phyloP scores from a whole-genome alignment of 2,888 invertebrate species.

The Hipparchia sbordonii region DNA sequence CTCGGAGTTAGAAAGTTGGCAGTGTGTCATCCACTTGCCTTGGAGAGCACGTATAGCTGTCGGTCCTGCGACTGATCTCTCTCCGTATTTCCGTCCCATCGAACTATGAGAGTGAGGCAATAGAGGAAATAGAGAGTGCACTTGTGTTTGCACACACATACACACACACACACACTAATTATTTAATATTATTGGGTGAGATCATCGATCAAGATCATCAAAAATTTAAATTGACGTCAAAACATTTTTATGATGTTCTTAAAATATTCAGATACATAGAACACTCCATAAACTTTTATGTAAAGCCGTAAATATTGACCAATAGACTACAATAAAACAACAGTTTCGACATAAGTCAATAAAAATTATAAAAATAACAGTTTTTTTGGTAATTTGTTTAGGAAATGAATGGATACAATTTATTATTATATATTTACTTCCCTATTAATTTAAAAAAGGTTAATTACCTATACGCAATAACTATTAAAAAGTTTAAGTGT shows the following conservation, averaged over 20 bases:
- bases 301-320: conserved; percentile 15
- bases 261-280: conserved; percentile 17
- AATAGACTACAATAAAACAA: conserved; percentile 15
- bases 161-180: too few relatives aligned
- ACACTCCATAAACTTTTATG: conserved; percentile 19
- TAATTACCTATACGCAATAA: too few relatives aligned
- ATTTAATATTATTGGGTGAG: neutral
- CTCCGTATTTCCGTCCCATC: too few relatives aligned
- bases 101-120: too few relatives aligned
- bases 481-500: too few relatives aligned
- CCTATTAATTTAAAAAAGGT: neutral
- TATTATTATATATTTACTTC: too few relatives aligned
- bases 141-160: too few relatives aligned
- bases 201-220: neutral
- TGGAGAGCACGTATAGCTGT: too few relatives aligned
- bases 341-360: neutral
- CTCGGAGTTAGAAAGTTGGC: too few relatives aligned
- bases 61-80: too few relatives aligned
- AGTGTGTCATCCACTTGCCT: too few relatives aligned
- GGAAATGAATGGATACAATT: neutral
- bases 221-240: conserved; percentile 7
- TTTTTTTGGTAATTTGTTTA: neutral
- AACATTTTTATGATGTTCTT: conserved; percentile 5
- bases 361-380: conserved; percentile 13
- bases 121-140: too few relatives aligned